phyloP scores from a whole-genome alignment of 1,140 invertebrate species.

The Scylla paramamosain region DNA sequence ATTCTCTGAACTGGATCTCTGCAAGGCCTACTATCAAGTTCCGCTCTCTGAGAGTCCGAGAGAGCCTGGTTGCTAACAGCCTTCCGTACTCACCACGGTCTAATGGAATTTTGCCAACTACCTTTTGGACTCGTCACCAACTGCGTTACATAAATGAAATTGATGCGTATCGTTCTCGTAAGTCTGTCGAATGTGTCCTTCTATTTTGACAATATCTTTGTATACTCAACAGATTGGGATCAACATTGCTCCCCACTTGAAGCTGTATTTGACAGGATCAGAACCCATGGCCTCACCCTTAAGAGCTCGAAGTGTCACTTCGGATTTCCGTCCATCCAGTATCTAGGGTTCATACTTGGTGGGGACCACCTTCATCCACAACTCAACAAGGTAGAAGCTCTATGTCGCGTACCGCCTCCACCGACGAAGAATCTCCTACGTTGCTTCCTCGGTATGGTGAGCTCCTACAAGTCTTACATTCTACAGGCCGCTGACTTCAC shows the following conservation, averaged over 20 bases:
- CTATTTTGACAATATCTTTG: background rate
- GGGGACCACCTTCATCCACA: background rate
- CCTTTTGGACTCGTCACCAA: slow-evolving; percentile 47
- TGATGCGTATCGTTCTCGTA: background rate
- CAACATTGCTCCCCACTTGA: background rate
- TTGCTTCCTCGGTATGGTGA: slow-evolving; percentile 8
- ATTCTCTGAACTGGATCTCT: slow-evolving; percentile 64
- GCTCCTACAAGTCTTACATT: background rate
- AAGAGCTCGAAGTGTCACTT: background rate
- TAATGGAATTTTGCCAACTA: slow-evolving; percentile 44
- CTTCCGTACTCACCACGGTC: slow-evolving; percentile 53
- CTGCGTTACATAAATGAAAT: background rate
- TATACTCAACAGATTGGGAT: no score
- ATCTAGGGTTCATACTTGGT: background rate
- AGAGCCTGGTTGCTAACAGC: background rate
- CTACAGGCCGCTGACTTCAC: background rate
- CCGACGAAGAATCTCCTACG: background rate
- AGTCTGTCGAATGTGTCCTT: background rate
- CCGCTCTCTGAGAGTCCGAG: slow-evolving; percentile 25
- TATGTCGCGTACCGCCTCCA: background rate
- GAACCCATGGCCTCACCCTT: background rate
- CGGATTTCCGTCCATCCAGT: background rate
- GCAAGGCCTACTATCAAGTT: slow-evolving; percentile 57
- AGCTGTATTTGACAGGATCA: background rate
- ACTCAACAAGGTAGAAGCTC: slow-evolving; percentile 28